Conservation (phyloP, 2,113 vertebrate genomes). For the Oreocharis arfaki region DNA sequence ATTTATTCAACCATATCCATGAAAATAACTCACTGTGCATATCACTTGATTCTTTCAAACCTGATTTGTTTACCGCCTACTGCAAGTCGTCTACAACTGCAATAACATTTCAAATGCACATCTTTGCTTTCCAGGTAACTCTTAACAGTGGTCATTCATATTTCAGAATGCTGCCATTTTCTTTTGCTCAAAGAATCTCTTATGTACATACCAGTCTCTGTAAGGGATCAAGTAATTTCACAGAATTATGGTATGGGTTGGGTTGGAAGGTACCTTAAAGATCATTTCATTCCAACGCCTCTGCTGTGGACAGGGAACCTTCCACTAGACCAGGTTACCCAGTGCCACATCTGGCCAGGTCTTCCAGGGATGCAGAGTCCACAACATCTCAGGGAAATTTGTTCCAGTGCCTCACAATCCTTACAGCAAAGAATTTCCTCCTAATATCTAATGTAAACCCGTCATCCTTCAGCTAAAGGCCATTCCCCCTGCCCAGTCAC, state of each 20-base stretch:
- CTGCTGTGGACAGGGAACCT: not conserved
- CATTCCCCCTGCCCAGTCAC: too few species aligned
- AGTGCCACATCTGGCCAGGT: too few species aligned
- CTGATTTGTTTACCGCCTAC: not conserved
- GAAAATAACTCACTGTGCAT: not conserved
- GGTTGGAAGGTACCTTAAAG: not conserved
- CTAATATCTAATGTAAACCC: not conserved
- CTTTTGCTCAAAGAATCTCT: not conserved
- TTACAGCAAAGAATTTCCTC: not conserved
- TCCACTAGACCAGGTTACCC: not conserved
- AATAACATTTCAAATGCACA: rapidly evolving
- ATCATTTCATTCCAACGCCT: not conserved
- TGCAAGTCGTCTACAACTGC: not conserved
- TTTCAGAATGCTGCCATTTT: not conserved
- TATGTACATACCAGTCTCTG: not conserved
- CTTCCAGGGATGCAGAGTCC: not conserved
- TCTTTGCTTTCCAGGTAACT: not conserved
- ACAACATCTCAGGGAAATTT: not conserved
- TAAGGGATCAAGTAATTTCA: not conserved
- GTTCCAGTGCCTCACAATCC: not conserved
- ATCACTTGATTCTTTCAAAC: not conserved
- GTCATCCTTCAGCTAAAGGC: not conserved
- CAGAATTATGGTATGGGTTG: not conserved
- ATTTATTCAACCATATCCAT: not conserved
- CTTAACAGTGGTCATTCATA: not conserved